A percentile compares a stretch with the other conserved stretches of the same genome.
Evolutionary conservation across 2,797 vertebrate genomes (phyloP).

Genomic region (Balearica regulorum): DNA sequence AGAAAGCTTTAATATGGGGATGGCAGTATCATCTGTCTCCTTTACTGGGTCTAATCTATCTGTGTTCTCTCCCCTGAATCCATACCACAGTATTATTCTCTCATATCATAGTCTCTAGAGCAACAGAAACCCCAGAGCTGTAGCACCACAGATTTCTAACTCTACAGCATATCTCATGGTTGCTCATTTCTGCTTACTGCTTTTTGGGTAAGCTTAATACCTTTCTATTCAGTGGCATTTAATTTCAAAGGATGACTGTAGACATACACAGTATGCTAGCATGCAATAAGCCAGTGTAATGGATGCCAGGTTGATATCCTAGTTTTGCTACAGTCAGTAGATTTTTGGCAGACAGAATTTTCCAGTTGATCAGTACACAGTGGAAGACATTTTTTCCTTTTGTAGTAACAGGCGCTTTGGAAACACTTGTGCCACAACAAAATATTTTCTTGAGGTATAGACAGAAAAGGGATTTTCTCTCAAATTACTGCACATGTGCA

Average conservation of each 20-base stretch:
- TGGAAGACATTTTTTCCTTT: background rate
- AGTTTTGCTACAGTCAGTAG: background rate
- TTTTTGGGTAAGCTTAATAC: background rate
- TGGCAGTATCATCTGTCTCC: background rate
- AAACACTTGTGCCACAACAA: background rate
- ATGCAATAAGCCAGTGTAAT: background rate
- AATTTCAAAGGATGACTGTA: background rate
- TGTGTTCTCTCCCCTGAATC: background rate
- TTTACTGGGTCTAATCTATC: background rate
- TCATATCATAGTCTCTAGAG: background rate
- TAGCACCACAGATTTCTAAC: background rate
- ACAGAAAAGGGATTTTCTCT: background rate
- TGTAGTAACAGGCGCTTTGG: background rate
- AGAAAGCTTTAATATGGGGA: background rate
- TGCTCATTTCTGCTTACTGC: background rate
- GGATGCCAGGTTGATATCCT: background rate
- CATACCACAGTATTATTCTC: background rate
- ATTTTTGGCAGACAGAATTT: background rate
- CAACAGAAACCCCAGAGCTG: background rate
- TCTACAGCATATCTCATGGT: fast-evolving
- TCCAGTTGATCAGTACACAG: background rate
- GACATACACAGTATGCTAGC: background rate
- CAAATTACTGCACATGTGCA: background rate
- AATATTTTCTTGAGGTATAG: background rate
- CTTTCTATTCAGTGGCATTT: background rate